Base-by-base conservation (phyloP, 2,797 vertebrate genomes). In the Danio kyathit region DNA sequence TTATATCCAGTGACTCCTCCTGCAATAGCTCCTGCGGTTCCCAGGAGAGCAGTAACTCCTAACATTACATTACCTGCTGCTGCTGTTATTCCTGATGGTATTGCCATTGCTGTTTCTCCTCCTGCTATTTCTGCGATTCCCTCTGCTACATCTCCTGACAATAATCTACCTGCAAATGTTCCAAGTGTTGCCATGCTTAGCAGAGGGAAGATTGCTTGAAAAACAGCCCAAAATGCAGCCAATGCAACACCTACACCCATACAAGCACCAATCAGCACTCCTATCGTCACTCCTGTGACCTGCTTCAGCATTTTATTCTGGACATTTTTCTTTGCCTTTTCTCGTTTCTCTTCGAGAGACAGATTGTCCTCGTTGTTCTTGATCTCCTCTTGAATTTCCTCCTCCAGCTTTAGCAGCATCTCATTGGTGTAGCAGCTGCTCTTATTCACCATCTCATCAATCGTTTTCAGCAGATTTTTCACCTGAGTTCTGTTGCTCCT, bases 401-500 rank as follows among this genome's bases (percentile, higher is more conserved):
- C 2, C 16, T 71, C 77, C 5, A 51, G 0, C 5, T 17, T 21
- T 38, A 54, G 13, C 51, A 75, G 43, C 12, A 13, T 2, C 12
- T 61, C n/a, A 13, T 12, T 46, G 43, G 63, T 65, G 43, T 4
- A 65, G 43, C 41, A 21, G 63, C 41, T 41, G 6, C n/a, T 75
- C 49, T 80, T 0, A 10, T 19, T n/a, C 46, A 61, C 29, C 48
- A 79, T 74, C 5, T 72, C 7, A 16, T 78, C 46, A 11, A 81
- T 69, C 6, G 11, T 74, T 38, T 57, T 12, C 63, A 84, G n/a
- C 3, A 84, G 61, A 40, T 49, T 44, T 11, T 40, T 66, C 57
- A 84, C 11, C n/a, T 81, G 46, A n/a, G 13, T 51, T 14, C n/a
- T 38, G 52, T 69, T 81, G 67, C 40, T 74, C 14, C 49, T 48